Evolutionary conservation across 2,797 vertebrate species (phyloP), one percentile per base, ranked within the genome.

Genomic region (Capromys pilorides): DNA sequence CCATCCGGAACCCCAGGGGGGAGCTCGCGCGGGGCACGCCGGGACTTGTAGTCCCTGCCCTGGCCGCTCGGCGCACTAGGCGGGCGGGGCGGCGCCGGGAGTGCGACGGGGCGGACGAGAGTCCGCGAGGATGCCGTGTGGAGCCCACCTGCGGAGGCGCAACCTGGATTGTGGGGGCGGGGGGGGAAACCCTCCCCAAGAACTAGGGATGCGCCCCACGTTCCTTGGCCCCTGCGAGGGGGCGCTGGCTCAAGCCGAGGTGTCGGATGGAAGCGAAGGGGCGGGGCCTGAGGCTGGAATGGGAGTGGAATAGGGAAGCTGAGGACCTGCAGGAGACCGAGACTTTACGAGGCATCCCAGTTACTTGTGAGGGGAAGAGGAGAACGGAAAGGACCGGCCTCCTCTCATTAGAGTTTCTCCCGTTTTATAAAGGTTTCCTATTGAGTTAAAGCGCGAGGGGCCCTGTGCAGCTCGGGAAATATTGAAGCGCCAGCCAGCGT

Each of bases 1-100:
- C 98, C 98, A 98, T 98, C 98, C 98, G 98, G 98, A 98, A 98
- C 98, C 98, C 98, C 98, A 97, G 98, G 98, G 98, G 98, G 98
- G 98, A 97, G 97, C 92, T 96, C 91, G 97, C 94, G 98, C 98
- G 95, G 96, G 96, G 98, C 98, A 98, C 97, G 97, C 97, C 96
- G 98, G 98, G 98, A 97, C 96, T 97, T 98, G 98, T 98, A 98
- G 98, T 98, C 95, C 84, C 84, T 61, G 69, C 64, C 88, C 67
- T 45, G 12, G 88, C 91, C 93, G 91, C 96, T 96, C 96, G 6
- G 97, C 88, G 81, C 96, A 82, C 92, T 57, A 84, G 26, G 97
- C 89, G 96, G 95, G 91, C 95, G 96, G 97, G 97, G 98, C 97
- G 49, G 94, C 73, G 95, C 88, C 7, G 9, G 78, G 71, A 13